These are phyloP conservation scores for Nothobranchius kuhntae DNA, from an alignment of 2,113 vertebrate genomes.

Conservation along the genomic window DNA sequence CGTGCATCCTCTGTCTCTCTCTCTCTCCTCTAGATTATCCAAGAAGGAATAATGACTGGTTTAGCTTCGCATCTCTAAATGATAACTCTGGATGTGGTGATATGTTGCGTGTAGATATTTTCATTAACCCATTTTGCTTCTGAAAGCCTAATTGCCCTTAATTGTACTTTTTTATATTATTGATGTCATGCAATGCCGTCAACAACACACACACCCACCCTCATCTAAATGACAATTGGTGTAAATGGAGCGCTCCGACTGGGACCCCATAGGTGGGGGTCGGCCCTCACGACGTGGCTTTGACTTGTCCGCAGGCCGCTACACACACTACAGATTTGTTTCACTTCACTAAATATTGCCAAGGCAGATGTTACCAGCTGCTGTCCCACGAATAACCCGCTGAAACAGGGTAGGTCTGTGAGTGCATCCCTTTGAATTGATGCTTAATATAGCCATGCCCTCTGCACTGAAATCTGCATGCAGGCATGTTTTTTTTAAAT, in stretches of 20 bases:
- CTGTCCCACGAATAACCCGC: too few species aligned
- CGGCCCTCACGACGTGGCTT: slow-evolving; percentile 23
- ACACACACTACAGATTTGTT: slow-evolving; percentile 6
- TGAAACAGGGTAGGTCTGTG: too few species aligned
- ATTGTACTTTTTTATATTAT: slow-evolving; percentile 72
- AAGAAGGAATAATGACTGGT: not conserved
- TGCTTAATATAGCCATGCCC: too few species aligned
- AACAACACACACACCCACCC: slow-evolving; percentile 48
- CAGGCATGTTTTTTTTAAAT: too few species aligned
- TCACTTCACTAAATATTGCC: too few species aligned
- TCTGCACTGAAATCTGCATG: too few species aligned
- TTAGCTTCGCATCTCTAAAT: not conserved
- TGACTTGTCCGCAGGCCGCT: slow-evolving; percentile 10
- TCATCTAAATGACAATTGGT: slow-evolving; percentile 76
- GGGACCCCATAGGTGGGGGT: slow-evolving; percentile 8
- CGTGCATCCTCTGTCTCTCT: not conserved
- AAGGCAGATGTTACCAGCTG: too few species aligned
- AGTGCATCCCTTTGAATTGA: too few species aligned
- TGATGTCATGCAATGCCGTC: slow-evolving; percentile 52
- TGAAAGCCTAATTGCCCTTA: slow-evolving; percentile 65
- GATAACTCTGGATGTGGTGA: not conserved
- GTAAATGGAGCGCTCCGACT: slow-evolving; percentile 59
- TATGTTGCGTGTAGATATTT: slow-evolving; percentile 7
- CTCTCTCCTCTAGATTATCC: too few species aligned
- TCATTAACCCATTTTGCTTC: slow-evolving; percentile 25